Conservation (phyloP, 1,140 invertebrate species). For the Chironomus tepperi region DNA sequence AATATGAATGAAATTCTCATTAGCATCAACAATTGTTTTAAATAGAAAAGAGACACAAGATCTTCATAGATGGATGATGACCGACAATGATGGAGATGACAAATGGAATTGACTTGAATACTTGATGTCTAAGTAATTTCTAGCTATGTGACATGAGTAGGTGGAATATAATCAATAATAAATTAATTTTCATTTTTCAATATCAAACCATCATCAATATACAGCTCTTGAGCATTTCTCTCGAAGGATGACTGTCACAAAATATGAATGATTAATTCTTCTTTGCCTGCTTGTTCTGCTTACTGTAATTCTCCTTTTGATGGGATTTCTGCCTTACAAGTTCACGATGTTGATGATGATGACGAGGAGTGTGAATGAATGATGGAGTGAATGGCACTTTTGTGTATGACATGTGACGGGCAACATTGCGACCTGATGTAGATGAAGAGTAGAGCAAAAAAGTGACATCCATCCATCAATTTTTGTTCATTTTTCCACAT, state of each 20-base stretch:
- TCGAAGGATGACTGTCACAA: conserved; percentile 21
- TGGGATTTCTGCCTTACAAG: not conserved
- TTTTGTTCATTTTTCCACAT: not conserved
- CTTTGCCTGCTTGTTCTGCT: not conserved
- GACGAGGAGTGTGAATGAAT: not conserved
- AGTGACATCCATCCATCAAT: conserved; percentile 10
- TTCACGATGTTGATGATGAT: not conserved
- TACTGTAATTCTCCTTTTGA: not conserved
- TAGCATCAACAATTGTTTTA: not conserved
- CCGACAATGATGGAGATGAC: not conserved
- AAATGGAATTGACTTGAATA: not conserved
- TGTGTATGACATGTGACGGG: not conserved
- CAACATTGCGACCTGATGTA: not conserved
- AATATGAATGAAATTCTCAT: not conserved
- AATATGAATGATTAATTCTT: conserved; percentile 22
- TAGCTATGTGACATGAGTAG: not conserved
- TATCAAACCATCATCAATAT: conserved; percentile 5
- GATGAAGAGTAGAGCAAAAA: not conserved
- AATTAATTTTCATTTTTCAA: conserved; percentile 13
- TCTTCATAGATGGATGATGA: not conserved
- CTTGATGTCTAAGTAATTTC: not conserved
- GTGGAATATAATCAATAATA: conserved; percentile 21
- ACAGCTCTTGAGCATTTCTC: not conserved
- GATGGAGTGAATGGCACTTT: conserved; percentile 22
- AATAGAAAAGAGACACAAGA: not conserved